phyloP scores from a whole-genome alignment of 2,797 vertebrate genomes.

The Takifugu ocellatus region DNA sequence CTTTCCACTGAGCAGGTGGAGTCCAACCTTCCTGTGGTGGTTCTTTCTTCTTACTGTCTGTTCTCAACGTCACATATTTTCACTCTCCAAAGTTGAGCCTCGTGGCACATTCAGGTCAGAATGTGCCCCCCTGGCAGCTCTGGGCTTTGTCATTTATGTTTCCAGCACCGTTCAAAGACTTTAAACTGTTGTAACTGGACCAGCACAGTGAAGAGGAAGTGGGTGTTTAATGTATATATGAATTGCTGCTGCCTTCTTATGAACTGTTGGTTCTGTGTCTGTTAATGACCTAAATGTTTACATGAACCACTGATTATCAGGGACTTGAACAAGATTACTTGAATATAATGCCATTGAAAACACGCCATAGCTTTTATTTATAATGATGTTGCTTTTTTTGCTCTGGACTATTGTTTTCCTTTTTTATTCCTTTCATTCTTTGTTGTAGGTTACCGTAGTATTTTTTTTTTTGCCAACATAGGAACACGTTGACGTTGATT shows the following conservation, averaged over 20 bases:
- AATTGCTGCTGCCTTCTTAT: conserved; percentile 79
- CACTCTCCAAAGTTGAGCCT: conserved; percentile 56
- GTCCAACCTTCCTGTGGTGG: conserved; percentile 18
- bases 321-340: conserved; percentile 86
- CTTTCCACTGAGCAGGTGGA: conserved; percentile 52
- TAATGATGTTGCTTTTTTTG: conserved; percentile 38
- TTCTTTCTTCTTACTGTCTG: not conserved
- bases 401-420: conserved; percentile 4
- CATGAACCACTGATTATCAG: conserved; percentile 80
- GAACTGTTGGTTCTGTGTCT: conserved; percentile 70
- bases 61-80: conserved; percentile 17
- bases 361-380: conserved; percentile 77
- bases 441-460: conserved; percentile 56
- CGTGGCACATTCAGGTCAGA: conserved; percentile 15
- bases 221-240: conserved; percentile 62
- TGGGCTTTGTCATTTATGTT: conserved; percentile 41
- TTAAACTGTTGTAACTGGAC: conserved; percentile 57
- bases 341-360: conserved; percentile 81
- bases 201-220: conserved; percentile 42
- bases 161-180: conserved; percentile 55
- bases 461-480: conserved; percentile 39
- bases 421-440: conserved; percentile 26
- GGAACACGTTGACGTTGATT: conserved; percentile 48
- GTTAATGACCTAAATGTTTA: conserved; percentile 76
- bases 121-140: conserved; percentile 22